Percentiles rank a stretch among this genome's conserved stretches.
Conservation (phyloP, 2,113 vertebrate genomes). For the Salvator merianae region DNA sequence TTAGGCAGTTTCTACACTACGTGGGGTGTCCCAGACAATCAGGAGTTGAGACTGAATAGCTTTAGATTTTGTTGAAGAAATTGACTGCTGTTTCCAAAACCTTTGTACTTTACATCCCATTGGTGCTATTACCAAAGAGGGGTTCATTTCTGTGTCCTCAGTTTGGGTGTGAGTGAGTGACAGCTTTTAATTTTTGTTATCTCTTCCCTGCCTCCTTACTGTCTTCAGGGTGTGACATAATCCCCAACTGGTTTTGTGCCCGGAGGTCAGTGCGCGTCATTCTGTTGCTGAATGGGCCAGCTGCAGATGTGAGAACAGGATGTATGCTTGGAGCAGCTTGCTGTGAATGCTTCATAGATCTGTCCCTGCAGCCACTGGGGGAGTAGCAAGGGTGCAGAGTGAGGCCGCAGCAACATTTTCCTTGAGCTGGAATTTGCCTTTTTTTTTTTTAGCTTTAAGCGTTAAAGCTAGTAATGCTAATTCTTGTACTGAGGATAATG, state of each 20-base stretch:
- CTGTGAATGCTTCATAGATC: not conserved
- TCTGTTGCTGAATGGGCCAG: slow-evolving; percentile 33
- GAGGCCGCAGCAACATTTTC: slow-evolving; percentile 5
- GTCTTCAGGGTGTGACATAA: slow-evolving; percentile 23
- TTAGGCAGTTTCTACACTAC: no score
- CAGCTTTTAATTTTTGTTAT: not conserved
- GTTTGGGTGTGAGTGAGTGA: no score
- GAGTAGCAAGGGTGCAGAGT: not conserved
- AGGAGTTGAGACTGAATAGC: not conserved
- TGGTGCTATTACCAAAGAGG: no score
- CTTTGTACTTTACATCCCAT: not conserved
- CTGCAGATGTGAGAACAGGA: slow-evolving; percentile 27
- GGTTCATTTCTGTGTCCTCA: not conserved
- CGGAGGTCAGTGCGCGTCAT: not conserved
- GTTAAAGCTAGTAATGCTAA: not conserved
- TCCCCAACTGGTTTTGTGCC: slow-evolving; percentile 12
- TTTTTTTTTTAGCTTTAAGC: not conserved
- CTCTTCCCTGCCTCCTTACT: not conserved
- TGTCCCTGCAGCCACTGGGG: not conserved
- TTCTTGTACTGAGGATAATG: not conserved
- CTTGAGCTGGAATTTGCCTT: not conserved
- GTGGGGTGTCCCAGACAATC: not conserved
- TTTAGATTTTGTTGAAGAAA: not conserved
- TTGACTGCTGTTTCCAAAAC: not conserved
- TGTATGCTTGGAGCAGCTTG: not conserved